phyloP scores from a whole-genome alignment of 2,113 vertebrate species.

The Cathartes aura region DNA sequence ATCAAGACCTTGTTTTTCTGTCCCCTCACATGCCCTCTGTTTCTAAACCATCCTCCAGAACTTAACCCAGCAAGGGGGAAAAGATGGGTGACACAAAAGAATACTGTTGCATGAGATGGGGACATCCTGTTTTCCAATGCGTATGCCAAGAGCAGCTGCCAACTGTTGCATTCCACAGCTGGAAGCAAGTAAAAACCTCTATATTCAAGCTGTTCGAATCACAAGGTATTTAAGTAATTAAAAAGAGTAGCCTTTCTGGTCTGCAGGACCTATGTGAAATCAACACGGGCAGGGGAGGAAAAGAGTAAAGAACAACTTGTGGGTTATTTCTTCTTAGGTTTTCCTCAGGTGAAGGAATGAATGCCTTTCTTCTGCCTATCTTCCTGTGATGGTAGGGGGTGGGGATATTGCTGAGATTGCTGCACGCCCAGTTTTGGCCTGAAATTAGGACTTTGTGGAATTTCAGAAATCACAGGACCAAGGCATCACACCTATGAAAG shows the following conservation, averaged over 20 bases:
- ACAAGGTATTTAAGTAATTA: conserved; percentile 4
- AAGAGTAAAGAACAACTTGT: not conserved
- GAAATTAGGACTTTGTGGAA: not conserved
- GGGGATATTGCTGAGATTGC: not conserved
- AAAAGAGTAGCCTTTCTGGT: not conserved
- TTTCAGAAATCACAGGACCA: not conserved
- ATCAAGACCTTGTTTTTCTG: not conserved
- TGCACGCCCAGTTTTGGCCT: not conserved
- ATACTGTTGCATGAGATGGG: not conserved
- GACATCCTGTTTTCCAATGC: not conserved
- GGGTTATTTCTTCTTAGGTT: not conserved
- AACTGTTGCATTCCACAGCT: conserved; percentile 30
- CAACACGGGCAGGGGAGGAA: not conserved
- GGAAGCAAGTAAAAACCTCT: conserved; percentile 15
- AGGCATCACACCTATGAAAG: not conserved
- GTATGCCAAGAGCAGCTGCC: conserved; percentile 14
- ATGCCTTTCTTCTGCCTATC: not conserved
- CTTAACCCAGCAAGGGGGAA: not conserved
- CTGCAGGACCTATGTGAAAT: not conserved
- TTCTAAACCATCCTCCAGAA: not conserved
- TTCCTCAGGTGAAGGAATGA: not conserved
- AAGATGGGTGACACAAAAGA: not conserved
- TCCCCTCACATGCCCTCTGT: not conserved
- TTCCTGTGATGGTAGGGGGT: not conserved
- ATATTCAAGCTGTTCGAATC: conserved; percentile 6